Evolutionary conservation across 2,113 vertebrate genomes (phyloP), one percentile per base, ranked within the genome.

Genomic region (Megalops atlanticus): DNA sequence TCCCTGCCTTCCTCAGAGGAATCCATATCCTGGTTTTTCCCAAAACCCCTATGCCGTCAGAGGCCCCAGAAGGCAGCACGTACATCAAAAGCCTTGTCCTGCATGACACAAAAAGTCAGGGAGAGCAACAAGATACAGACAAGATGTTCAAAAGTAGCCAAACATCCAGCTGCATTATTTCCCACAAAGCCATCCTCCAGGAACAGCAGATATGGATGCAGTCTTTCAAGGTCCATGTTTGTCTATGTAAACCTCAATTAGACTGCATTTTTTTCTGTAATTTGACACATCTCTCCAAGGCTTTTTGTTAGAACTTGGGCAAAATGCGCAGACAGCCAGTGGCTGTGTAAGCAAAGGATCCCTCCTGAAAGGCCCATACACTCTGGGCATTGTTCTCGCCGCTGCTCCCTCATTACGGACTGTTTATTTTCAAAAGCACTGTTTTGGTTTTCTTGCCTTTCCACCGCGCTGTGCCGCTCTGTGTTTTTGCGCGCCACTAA

Each of bases 391-490:
- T 80, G 45, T 74, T 54, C 70, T 74, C 35, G 43, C 74, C 16
- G 58, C 47, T 31, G 31, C 14, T 79, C 79, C 38, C 41, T 82
- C 77, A 72, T 72, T 81, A 78, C 72, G 4, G 39, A 52, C 15
- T 49, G 4, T 82, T 90, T 86, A 79, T 87, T 82, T 85, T 87
- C 24, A 83, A 36, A 41, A 47, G 54, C 82, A 83, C 36, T 58
- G 75, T 39, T 79, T 79, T 78, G 77, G 77, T 64, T 69, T 18
- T 78, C 77, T 78, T 12, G 54, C 77, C 31, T 78, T 72, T 71
- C 80, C 18, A 39, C 6, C n/a, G 73, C 38, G 84, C 54, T 81
- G 64, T 83, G 80, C 27, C 18, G 40, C 39, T 70, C 36, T 24
- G 38, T 36, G 69, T 41, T 64, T n/a, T 15, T 43, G 33, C 18